Evolutionary conservation across 2,113 vertebrate genomes (phyloP).

Genomic region (Pontoporia blainvillei): DNA sequence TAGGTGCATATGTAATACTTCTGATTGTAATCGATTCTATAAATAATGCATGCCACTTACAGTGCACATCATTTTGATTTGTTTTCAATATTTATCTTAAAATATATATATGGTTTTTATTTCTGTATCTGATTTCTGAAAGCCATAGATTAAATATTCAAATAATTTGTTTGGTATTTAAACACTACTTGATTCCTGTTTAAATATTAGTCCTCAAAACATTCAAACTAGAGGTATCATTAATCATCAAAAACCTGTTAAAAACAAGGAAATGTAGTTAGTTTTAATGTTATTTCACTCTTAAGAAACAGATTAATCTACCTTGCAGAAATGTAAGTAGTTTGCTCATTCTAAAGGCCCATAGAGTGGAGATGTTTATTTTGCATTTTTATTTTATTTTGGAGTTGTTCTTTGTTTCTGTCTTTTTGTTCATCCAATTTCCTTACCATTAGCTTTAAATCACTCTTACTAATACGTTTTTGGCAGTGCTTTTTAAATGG

Average conservation of each 20-base stretch:
- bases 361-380: not conserved
- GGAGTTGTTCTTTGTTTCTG: not conserved
- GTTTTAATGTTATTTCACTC: not conserved
- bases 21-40: constrained; percentile 67
- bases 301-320: not conserved
- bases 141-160: constrained; percentile 72
- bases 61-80: constrained; percentile 70
- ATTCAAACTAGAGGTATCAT: constrained; percentile 54
- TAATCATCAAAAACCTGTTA: constrained; percentile 42
- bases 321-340: constrained; percentile 8
- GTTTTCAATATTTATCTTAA: constrained; percentile 66
- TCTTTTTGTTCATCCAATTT: not conserved
- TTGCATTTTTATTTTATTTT: constrained; percentile 29
- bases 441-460: constrained; percentile 22
- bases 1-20: constrained; percentile 58
- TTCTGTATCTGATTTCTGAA: constrained; percentile 74
- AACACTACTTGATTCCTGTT: constrained; percentile 69
- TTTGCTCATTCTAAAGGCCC: not conserved
- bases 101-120: constrained; percentile 59
- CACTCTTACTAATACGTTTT: not conserved
- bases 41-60: constrained; percentile 63
- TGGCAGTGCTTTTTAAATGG: not conserved
- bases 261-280: constrained; percentile 9
- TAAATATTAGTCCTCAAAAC: constrained; percentile 70
- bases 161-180: constrained; percentile 66